A percentile compares a stretch with the other conserved stretches of the same genome.
These are phyloP conservation scores for Nemopilema nomurai DNA, from an alignment of 30 jellyfish, hydroid and myxozoan genomes.

Conservation along the genomic window DNA sequence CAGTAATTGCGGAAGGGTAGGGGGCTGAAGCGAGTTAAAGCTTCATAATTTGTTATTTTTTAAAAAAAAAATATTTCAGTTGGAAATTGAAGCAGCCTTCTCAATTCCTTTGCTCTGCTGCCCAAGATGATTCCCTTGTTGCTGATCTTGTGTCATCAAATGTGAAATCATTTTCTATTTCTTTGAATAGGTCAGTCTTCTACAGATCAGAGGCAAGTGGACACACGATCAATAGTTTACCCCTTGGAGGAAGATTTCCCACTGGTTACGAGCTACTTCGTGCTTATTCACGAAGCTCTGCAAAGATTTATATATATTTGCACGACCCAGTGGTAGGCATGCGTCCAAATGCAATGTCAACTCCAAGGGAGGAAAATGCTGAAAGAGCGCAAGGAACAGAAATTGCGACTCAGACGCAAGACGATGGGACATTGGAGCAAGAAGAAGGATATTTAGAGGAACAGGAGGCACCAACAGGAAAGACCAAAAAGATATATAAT, in stretches of 20 bases:
- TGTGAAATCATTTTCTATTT: not conserved
- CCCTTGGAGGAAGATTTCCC: not conserved
- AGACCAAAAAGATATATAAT: not conserved
- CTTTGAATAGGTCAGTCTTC: not conserved
- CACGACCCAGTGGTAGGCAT: not conserved
- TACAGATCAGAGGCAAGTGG: not conserved
- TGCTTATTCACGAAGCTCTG: not conserved
- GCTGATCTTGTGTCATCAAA: not conserved
- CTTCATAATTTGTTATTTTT: not conserved
- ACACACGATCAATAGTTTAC: not conserved
- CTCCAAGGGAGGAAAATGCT: not conserved
- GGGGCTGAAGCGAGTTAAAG: not conserved
- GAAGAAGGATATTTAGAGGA: not conserved
- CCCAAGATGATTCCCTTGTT: not conserved
- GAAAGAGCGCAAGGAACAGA: not conserved
- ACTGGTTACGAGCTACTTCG: not conserved
- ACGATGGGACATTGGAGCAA: not conserved
- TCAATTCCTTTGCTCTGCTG: not conserved
- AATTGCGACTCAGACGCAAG: not conserved
- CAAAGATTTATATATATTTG: not conserved
- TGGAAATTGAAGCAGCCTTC: not conserved
- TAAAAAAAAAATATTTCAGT: not conserved
- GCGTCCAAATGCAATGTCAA: too few species aligned
- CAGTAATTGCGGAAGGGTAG: not conserved
- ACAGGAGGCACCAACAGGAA: not conserved